A percentile compares a stretch with the other conserved stretches of the same genome.
phyloP scores from a whole-genome alignment of 2,888 invertebrate species.

The Bibio marci region DNA sequence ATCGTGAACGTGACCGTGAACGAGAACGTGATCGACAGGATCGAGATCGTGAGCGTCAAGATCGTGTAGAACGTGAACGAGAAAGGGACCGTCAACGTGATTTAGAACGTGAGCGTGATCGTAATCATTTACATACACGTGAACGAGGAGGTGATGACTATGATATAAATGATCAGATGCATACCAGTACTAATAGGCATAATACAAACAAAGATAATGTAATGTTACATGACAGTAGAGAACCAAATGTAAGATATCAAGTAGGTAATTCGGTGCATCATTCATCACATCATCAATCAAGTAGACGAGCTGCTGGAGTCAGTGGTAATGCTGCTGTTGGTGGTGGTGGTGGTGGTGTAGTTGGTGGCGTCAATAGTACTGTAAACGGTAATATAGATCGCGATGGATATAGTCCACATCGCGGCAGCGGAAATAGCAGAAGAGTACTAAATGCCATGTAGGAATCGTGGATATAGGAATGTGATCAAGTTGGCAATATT shows the following conservation, averaged over 20 bases:
- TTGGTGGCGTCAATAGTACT: slow-evolving; percentile 14
- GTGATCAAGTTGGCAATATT: slow-evolving; percentile 30
- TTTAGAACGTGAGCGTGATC: slow-evolving; percentile 19
- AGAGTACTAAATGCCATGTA: slow-evolving; percentile 33
- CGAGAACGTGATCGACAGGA: slow-evolving; percentile 15
- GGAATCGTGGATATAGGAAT: slow-evolving; percentile 34
- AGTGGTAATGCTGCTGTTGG: slow-evolving; percentile 11
- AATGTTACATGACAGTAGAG: no score
- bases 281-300: no score
- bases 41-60: slow-evolving; percentile 16
- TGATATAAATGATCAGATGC: slow-evolving; percentile 22
- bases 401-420: slow-evolving; percentile 31
- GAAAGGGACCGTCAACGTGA: slow-evolving; percentile 7
- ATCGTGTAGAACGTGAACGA: slow-evolving; percentile 12
- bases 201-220: slow-evolving; percentile 4
- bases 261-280: no score
- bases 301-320: slow-evolving; percentile 8
- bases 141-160: slow-evolving; percentile 30
- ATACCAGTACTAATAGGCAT: slow-evolving; percentile 8
- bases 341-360: slow-evolving; percentile 19
- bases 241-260: no score
- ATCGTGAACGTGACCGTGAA: slow-evolving; percentile 20
- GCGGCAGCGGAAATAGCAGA: slow-evolving; percentile 32
- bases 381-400: slow-evolving; percentile 16
- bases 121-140: slow-evolving; percentile 25